These are phyloP conservation scores for Chondrosia reniformis DNA, from an alignment of 37 sponge, comb jelly and placozoan genomes.

Conservation along the genomic window DNA sequence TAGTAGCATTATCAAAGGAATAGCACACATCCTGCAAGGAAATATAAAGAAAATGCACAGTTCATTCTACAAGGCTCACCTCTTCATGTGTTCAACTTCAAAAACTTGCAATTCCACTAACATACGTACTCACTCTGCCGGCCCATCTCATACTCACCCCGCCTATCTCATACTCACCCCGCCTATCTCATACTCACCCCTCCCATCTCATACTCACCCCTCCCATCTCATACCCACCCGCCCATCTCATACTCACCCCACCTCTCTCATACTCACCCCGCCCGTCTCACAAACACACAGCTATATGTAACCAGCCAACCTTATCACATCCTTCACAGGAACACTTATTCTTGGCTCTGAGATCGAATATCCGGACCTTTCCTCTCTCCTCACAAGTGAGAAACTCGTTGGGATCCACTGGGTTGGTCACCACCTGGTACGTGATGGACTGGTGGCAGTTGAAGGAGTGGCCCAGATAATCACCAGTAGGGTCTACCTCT, in stretches of 20 bases:
- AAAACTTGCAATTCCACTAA: background rate
- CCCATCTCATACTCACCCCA: background rate
- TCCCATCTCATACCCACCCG: background rate
- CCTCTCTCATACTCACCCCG: background rate
- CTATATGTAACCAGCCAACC: no score
- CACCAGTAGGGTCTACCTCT: conserved; percentile 43
- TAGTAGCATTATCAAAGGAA: conserved; percentile 45
- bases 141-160: background rate
- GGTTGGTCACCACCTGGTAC: conserved; percentile 77
- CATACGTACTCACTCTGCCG: background rate
- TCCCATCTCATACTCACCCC: background rate
- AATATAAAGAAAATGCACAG: background rate
- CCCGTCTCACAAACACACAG: background rate
- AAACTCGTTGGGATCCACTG: conserved; percentile 66
- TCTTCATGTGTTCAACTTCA: background rate
- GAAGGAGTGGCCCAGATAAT: conserved; percentile 50
- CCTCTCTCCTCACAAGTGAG: conserved; percentile 85
- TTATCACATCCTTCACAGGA: conserved; percentile 54
- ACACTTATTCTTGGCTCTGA: conserved; percentile 64
- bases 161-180: background rate
- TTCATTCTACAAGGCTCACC: background rate
- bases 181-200: no score
- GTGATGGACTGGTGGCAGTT: conserved; percentile 66
- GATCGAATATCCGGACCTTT: conserved; percentile 70
- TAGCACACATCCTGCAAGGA: conserved; percentile 51